Conservation (phyloP, 2,797 vertebrate species). For the Sebastolobus altivelis region DNA sequence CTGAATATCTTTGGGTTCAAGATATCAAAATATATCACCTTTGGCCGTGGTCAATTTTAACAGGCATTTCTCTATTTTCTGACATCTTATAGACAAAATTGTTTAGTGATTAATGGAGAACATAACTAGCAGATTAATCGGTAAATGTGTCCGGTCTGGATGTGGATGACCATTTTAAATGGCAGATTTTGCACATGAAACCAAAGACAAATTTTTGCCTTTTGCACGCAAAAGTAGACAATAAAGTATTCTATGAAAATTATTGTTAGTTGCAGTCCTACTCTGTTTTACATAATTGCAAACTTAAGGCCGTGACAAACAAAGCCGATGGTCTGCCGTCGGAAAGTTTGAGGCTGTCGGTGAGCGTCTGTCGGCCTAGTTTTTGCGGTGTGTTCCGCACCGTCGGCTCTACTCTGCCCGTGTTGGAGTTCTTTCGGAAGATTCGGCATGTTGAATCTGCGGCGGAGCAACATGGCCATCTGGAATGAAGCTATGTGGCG, state of each 20-base stretch:
- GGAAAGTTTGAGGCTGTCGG: no score
- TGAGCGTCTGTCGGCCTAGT: no score
- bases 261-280: not conserved
- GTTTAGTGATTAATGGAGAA: not conserved
- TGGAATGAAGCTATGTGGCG: no score
- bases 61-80: not conserved
- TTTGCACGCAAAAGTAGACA: no score
- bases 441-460: no score
- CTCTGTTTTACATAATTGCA: not conserved
- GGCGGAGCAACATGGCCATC: no score
- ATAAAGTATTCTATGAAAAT: not conserved
- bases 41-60: not conserved
- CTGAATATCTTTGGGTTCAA: not conserved
- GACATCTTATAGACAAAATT: not conserved
- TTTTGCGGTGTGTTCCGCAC: no score
- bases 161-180: not conserved
- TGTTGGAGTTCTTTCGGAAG: no score
- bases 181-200: no score
- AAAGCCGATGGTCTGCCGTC: no score
- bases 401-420: no score
- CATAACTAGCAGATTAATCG: not conserved
- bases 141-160: not conserved
- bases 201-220: no score
- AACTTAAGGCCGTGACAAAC: not conserved
- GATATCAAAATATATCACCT: not conserved